Conservation (phyloP, 1,140 invertebrate species). For the Bombus haemorrhoidalis region DNA sequence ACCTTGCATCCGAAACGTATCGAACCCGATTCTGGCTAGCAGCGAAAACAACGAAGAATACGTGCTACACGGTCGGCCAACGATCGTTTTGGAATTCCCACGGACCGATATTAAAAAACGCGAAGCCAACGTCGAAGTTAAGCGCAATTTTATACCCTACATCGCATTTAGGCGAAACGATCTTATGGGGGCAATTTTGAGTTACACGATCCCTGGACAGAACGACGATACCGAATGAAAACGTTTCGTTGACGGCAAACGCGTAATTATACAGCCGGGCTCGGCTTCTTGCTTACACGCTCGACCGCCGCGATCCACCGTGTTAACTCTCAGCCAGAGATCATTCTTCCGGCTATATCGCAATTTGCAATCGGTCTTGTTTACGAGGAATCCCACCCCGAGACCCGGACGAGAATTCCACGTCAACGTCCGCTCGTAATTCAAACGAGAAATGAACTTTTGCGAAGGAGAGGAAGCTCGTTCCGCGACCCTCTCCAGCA, state of each 20-base stretch:
- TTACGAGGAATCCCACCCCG: background rate
- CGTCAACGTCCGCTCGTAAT: background rate
- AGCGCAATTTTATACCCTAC: constrained; percentile 20
- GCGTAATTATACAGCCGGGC: background rate
- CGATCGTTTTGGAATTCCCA: constrained; percentile 27
- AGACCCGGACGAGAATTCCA: background rate
- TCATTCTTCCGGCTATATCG: background rate
- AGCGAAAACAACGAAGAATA: background rate
- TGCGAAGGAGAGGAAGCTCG: background rate
- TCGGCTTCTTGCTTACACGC: background rate
- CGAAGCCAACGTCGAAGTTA: background rate
- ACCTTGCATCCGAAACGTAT: background rate
- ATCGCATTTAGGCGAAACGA: constrained; percentile 15
- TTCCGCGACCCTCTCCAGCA: background rate
- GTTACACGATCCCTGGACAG: constrained; percentile 22
- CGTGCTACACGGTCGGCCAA: constrained; percentile 8
- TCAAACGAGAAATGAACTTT: background rate
- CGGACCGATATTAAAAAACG: constrained; percentile 22
- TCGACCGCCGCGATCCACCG: background rate
- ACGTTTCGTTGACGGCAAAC: constrained; percentile 16
- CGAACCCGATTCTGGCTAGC: too few relatives aligned
- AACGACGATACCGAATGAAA: constrained; percentile 13
- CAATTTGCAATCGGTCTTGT: constrained; percentile 15
- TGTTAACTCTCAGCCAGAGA: background rate
- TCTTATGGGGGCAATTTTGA: constrained; percentile 23